Evolutionary conservation across 2,888 invertebrate species (phyloP), one percentile per base, ranked within the genome.

Genomic region (Morpho deidamia): DNA sequence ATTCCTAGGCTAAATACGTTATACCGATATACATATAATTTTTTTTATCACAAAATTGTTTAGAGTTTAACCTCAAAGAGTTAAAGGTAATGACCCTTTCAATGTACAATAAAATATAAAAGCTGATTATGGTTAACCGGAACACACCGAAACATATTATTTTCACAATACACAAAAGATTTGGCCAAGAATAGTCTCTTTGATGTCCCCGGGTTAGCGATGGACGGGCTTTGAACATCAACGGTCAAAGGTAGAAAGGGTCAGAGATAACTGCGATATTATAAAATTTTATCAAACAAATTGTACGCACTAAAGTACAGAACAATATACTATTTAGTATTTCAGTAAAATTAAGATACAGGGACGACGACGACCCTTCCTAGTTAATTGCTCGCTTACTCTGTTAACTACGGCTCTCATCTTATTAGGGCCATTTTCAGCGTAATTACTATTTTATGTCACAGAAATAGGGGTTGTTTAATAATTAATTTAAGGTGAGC

Each of bases 191-290:
- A 78, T 78, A 81, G 78, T 78, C 61, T 58, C 79, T 86, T 85
- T 83, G 82, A 83, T 78, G 76, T 78, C 62, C 53, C 61, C 12
- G 67, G 67, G 66, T 69, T 65, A 70, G 63, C 66, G 71, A 74
- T 74, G 68, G 70, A 66, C 64, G 62, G 70, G 71, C 74, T 81
- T 78, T 79, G 72, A 75, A 73, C 68, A 71, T 67, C 69, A 63
- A 61, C 71, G 77, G 74, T 81, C 81, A 83, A 81, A 83, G 76
- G 80, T 78, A 76, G 76, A 80, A 83, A 78, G 78, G 82, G 79
- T 75, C 82, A 83, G 83, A 83, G 78, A 80, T 83, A 79, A 82
- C 80, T 74, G 76, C 74, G 66, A 70, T 78, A 78, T 82, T 78
- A 75, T 73, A 77, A 78, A 70, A 74, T 74, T 70, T 67, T 65